Conservation (phyloP, 2,888 invertebrate genomes). For the Volucella inflata region DNA sequence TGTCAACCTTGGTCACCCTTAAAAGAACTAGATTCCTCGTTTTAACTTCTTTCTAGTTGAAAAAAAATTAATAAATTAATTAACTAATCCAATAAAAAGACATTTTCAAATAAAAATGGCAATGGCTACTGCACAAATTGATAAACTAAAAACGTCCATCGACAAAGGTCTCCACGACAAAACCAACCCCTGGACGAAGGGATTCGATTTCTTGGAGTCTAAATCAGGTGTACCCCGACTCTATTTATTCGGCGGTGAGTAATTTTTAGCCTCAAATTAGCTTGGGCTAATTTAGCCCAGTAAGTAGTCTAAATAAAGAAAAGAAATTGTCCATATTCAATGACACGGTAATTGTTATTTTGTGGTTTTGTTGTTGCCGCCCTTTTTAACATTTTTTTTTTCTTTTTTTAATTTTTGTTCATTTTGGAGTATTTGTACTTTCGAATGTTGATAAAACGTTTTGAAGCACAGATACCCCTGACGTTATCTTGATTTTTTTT, state of each 20-base stretch:
- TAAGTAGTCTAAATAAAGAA: not conserved
- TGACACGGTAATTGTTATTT: not conserved
- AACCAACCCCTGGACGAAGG: conserved; percentile 89
- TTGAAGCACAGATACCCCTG: too few relatives aligned
- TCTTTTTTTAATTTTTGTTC: conserved; percentile 19
- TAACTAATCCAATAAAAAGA: not conserved
- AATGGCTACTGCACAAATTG: conserved; percentile 80
- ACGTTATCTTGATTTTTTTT: too few relatives aligned
- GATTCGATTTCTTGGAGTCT: conserved; percentile 88
- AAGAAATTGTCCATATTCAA: conserved; percentile 14
- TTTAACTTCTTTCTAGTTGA: not conserved
- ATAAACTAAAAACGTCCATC: conserved; percentile 86
- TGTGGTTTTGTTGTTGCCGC: conserved; percentile 22
- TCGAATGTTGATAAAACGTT: not conserved
- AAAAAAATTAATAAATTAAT: not conserved
- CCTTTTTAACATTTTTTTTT: conserved; percentile 2
- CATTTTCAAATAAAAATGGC: conserved; percentile 29
- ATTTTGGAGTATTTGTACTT: conserved; percentile 1
- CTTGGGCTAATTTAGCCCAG: not conserved
- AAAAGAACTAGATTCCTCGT: conserved; percentile 44
- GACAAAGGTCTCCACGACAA: conserved; percentile 87
- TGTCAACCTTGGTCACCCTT: conserved; percentile 55
- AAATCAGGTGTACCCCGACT: conserved; percentile 90
- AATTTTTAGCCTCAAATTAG: conserved; percentile 2
- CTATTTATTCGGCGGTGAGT: conserved; percentile 91